phyloP scores from a whole-genome alignment of 2,113 vertebrate species.

The Ictalurus furcatus region DNA sequence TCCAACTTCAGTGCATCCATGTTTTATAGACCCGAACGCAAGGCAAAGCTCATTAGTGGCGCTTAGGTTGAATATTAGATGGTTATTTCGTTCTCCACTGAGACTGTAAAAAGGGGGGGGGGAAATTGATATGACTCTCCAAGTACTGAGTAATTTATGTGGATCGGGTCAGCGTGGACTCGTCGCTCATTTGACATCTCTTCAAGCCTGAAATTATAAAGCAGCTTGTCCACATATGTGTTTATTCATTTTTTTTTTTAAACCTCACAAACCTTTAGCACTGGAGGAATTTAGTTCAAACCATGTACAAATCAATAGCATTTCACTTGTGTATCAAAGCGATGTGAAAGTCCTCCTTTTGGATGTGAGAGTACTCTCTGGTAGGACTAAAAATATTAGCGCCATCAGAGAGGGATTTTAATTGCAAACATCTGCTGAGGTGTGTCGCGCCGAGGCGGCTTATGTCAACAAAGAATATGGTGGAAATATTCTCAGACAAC shows the following conservation, averaged over 20 bases:
- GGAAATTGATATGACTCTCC: slow-evolving; percentile 31
- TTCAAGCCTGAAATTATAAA: slow-evolving; percentile 36
- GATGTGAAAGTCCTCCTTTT: not conserved
- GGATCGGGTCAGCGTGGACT: slow-evolving; percentile 3
- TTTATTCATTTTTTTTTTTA: not conserved
- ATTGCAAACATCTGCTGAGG: slow-evolving; percentile 51
- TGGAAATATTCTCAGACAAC: slow-evolving; percentile 33
- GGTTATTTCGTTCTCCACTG: slow-evolving; percentile 15
- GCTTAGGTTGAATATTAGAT: slow-evolving; percentile 30
- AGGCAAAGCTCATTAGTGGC: slow-evolving; percentile 37
- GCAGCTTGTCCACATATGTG: not conserved
- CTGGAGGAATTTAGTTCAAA: not conserved
- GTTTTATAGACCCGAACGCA: slow-evolving; percentile 29
- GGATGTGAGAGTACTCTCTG: not conserved
- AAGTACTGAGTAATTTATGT: slow-evolving; percentile 40
- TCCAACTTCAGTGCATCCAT: not conserved
- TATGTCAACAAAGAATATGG: slow-evolving; percentile 39
- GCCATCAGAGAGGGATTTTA: slow-evolving; percentile 38
- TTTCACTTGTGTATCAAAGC: not conserved
- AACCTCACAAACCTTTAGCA: not conserved
- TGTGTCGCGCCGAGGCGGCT: slow-evolving; percentile 17
- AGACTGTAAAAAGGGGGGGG: not conserved
- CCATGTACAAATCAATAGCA: not conserved
- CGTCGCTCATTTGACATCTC: slow-evolving; percentile 33
- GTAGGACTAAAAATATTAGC: not conserved